phyloP scores from a whole-genome alignment of 2,888 invertebrate species.

The Hydroisotoma schaefferi region DNA sequence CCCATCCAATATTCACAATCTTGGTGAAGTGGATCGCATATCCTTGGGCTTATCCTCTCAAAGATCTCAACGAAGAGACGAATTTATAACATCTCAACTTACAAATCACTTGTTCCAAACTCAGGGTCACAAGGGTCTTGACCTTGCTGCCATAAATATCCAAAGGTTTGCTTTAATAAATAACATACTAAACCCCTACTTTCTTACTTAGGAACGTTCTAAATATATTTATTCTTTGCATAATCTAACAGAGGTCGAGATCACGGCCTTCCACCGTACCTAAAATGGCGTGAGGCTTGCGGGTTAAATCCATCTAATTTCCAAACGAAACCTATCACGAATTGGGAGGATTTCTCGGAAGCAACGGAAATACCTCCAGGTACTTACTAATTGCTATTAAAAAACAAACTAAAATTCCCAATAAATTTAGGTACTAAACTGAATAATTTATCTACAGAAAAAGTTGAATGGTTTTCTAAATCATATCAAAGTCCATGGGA shows the following conservation, averaged over 20 bases:
- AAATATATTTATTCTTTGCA: conserved; percentile 6
- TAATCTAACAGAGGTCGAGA: conserved; percentile 64
- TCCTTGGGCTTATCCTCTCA: conserved; percentile 73
- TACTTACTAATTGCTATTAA: conserved; percentile 1
- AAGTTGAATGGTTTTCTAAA: conserved; percentile 39
- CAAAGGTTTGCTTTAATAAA: conserved; percentile 55
- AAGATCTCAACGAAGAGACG: conserved; percentile 72
- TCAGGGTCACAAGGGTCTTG: conserved; percentile 62
- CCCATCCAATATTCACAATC: conserved; percentile 63
- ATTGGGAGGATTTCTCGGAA: conserved; percentile 65
- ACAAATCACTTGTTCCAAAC: conserved; percentile 81
- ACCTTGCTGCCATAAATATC: conserved; percentile 81
- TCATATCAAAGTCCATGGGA: conserved; percentile 47
- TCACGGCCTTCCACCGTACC: conserved; percentile 78
- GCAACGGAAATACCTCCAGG: conserved; percentile 44
- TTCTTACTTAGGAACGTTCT: neutral
- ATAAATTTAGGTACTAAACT: neutral
- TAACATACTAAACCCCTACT: neutral
- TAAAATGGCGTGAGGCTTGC: conserved; percentile 74
- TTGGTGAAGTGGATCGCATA: conserved; percentile 74
- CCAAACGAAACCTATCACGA: conserved; percentile 58
- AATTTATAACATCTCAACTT: conserved; percentile 73
- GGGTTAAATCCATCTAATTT: too few species aligned
- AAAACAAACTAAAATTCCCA: neutral
- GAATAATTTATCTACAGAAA: conserved; percentile 24